Evolutionary conservation across 2,888 invertebrate genomes (phyloP).

Genomic region (Biston betularia): DNA sequence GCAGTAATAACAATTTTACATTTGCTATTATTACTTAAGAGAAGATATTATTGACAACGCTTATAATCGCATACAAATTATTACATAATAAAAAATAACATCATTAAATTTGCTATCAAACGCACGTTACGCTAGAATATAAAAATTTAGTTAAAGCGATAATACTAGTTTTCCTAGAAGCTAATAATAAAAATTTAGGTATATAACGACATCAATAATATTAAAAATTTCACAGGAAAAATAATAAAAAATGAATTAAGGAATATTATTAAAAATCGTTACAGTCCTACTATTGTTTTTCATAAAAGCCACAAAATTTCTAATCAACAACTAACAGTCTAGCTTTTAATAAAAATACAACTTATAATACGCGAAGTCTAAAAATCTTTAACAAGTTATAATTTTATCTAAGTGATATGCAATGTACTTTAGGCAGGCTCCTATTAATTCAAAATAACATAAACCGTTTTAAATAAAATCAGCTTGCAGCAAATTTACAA

Average conservation of each 20-base stretch:
- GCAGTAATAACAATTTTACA: conserved; percentile 71
- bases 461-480: conserved; percentile 33
- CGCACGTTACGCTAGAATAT: conserved; percentile 62
- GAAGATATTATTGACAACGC: conserved; percentile 54
- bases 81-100: conserved; percentile 58
- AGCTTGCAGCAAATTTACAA: conserved; percentile 19
- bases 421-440: conserved; percentile 83
- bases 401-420: conserved; percentile 81
- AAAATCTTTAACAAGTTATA: conserved; percentile 61
- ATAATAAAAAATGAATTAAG: neutral
- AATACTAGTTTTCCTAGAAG: conserved; percentile 53
- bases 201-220: conserved; percentile 49
- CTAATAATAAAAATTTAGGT: conserved; percentile 51
- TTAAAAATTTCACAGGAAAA: neutral
- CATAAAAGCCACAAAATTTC: conserved; percentile 46
- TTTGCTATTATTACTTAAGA: conserved; percentile 50
- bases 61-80: conserved; percentile 64
- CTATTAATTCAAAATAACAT: conserved; percentile 45
- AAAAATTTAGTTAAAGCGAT: conserved; percentile 61
- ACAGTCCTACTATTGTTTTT: conserved; percentile 44
- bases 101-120: conserved; percentile 73
- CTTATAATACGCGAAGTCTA: conserved; percentile 54
- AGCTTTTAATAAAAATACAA: conserved; percentile 58
- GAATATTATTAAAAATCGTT: conserved; percentile 28
- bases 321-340: conserved; percentile 51